phyloP scores from a whole-genome alignment of 2,888 invertebrate species.

The Enchytraeus crypticus region DNA sequence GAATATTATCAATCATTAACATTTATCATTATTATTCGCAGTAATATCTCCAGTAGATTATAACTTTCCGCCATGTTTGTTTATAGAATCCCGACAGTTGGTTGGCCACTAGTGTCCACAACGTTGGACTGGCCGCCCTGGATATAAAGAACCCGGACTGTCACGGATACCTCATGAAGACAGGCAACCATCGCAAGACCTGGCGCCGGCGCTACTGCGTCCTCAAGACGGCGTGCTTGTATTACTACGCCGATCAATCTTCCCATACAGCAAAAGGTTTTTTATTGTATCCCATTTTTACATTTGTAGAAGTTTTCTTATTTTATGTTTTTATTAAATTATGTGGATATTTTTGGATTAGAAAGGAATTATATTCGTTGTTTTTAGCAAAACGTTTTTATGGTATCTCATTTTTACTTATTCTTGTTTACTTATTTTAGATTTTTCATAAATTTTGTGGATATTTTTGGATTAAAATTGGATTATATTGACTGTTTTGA shows the following conservation, averaged over 20 bases:
- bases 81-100: slow-evolving; percentile 53
- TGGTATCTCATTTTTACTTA: too few species aligned
- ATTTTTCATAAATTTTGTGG: too few species aligned
- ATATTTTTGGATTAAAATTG: too few species aligned
- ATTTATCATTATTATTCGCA: too few species aligned
- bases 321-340: neutral
- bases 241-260: slow-evolving; percentile 80
- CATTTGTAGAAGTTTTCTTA: neutral
- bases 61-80: too few species aligned
- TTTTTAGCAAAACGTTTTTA: too few species aligned
- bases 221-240: slow-evolving; percentile 85
- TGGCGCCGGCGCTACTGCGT: slow-evolving; percentile 90
- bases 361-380: too few species aligned
- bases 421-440: too few species aligned
- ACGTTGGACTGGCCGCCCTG: slow-evolving; percentile 66
- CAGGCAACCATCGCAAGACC: slow-evolving; percentile 62
- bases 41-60: too few species aligned
- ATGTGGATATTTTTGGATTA: too few species aligned
- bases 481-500: too few species aligned
- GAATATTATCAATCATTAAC: too few species aligned
- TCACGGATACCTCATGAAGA: slow-evolving; percentile 80
- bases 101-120: slow-evolving; percentile 68
- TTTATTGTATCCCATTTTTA: neutral
- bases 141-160: slow-evolving; percentile 77
- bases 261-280: slow-evolving; percentile 75